Conservation (phyloP, 2,797 vertebrate genomes). For the Sternotherus odoratus region DNA sequence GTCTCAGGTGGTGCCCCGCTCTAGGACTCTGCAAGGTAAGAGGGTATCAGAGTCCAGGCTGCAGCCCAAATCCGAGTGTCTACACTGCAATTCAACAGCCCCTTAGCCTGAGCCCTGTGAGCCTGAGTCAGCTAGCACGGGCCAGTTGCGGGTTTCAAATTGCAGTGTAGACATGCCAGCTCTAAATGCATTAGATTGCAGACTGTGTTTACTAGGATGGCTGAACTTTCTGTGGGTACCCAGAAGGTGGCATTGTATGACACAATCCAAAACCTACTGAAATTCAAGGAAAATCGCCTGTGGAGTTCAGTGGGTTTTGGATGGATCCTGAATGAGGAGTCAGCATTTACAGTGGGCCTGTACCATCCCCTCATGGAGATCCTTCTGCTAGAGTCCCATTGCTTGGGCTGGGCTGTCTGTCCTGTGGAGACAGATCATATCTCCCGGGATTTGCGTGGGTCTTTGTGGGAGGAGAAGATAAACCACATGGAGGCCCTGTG, state of each 20-base stretch:
- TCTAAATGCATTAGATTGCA: fast-evolving
- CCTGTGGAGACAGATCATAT: neutral
- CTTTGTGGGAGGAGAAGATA: neutral
- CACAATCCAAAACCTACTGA: neutral
- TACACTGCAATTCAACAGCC: neutral
- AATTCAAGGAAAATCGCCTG: fast-evolving
- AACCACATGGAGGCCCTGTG: neutral
- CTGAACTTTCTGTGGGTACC: fast-evolving
- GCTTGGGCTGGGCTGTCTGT: neutral
- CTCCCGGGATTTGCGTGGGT: neutral
- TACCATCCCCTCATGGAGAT: neutral
- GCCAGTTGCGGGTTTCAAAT: neutral
- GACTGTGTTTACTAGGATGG: neutral
- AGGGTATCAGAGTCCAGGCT: neutral
- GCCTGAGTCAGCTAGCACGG: neutral
- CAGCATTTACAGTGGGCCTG: neutral
- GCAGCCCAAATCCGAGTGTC: neutral
- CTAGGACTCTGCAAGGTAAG: neutral
- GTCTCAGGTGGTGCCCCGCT: neutral
- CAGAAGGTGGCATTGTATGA: neutral
- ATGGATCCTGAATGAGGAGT: neutral
- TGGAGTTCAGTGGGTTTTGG: neutral
- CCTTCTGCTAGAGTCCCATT: neutral
- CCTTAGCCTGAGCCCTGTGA: neutral
- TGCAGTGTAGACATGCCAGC: neutral